Evolutionary conservation across 2,797 vertebrate genomes (phyloP).

Genomic region (Podarcis lilfordi): DNA sequence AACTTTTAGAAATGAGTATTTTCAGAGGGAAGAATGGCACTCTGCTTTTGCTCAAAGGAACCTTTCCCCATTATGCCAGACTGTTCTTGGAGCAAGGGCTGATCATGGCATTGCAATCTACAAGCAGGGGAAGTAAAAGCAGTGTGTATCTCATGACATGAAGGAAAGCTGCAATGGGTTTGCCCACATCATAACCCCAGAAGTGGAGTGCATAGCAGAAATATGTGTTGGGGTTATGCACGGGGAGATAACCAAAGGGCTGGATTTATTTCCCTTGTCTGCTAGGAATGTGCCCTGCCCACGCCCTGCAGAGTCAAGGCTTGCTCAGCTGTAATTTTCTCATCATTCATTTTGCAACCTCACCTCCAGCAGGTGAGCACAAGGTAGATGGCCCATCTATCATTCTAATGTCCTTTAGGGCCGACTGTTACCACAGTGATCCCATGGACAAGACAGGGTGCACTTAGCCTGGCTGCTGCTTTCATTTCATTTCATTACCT

Average conservation of each 20-base stretch:
- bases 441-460: neutral
- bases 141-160: neutral
- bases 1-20: neutral
- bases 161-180: neutral
- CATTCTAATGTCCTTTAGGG: fast-evolving
- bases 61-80: no score
- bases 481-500: no score
- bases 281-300: fast-evolving
- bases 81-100: neutral
- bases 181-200: neutral
- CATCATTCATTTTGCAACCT: neutral
- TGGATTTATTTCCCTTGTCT: neutral
- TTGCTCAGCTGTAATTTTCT: constrained; percentile 21
- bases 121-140: neutral
- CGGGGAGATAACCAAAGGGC: neutral
- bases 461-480: neutral
- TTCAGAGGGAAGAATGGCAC: neutral
- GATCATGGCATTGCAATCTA: neutral
- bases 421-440: constrained; percentile 3
- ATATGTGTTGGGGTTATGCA: fast-evolving
- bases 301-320: fast-evolving
- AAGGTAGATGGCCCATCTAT: neutral
- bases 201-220: neutral
- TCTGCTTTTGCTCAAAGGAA: neutral
- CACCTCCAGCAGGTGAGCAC: fast-evolving